Evolutionary conservation across 2,113 vertebrate species (phyloP), one percentile per base, ranked within the genome.

Genomic region (Dipodomys ordii): DNA sequence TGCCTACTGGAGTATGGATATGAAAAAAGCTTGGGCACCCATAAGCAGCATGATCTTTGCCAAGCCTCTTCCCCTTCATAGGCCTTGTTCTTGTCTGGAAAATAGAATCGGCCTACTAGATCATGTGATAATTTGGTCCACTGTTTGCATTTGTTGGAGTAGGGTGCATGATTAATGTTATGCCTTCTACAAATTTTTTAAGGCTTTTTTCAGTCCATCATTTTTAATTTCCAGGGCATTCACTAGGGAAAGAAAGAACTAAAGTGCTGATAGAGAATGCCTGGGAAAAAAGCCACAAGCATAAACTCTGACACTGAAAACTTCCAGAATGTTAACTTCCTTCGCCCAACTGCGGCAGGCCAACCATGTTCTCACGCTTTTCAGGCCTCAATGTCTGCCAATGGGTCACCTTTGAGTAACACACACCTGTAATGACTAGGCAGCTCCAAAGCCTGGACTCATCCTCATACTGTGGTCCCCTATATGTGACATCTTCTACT

Each of bases 81-180:
- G 49, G 84, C 68, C 60, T 71, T 91, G 57, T 84, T 81, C n/a
- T 73, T n/a, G 69, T 71, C 62, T 65, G 74, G n/a, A 85, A 84
- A 88, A 74, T 73, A 22, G 27, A 49, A 69, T 22, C 18, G 27
- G 9, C 88, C 84, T 71, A 73, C 30, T 53, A 74, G 46, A 23
- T 80, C 73, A 53, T 49, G 28, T 65, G 85, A 91, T 62, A 80
- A 80, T 25, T 5, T 32, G 83, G 39, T 25, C 25, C 86, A 68
- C 65, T 19, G 67, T 83, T 91, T 83, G 65, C 80, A 77, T 69
- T 82, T 80, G 69, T 7, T 53, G 88, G 27, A 30, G 23, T 44
- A 39, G 32, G 65, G 19, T 72, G 30, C 35, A 20, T 74, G 85
- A 77, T 64, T 57, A 74, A 85, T 44, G 84, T 84, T 84, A 49